These are phyloP conservation scores for Nycticebus coucang DNA, from an alignment of 2,113 vertebrate genomes.

Conservation along the genomic window DNA sequence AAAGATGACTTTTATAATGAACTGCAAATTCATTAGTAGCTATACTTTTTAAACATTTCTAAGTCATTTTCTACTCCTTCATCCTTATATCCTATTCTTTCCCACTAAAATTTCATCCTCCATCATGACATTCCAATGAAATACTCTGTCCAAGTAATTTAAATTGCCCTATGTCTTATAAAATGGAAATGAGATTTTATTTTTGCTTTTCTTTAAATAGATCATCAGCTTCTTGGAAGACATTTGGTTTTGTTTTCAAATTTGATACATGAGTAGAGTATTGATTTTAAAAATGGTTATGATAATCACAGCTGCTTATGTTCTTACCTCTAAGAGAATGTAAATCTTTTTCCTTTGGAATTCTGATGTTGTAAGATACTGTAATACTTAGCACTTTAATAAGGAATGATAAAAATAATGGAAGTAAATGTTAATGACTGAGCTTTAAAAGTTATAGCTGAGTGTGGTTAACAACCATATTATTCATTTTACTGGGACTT, in stretches of 20 bases:
- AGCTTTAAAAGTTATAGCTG: neutral
- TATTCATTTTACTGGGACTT: slow-evolving; percentile 17
- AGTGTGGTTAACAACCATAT: neutral
- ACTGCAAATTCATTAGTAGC: slow-evolving; percentile 7
- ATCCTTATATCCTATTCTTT: neutral
- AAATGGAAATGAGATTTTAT: slow-evolving; percentile 37
- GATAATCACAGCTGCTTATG: slow-evolving; percentile 16
- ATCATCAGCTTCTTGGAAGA: neutral
- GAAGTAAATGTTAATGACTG: neutral
- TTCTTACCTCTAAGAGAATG: neutral
- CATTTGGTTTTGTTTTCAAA: neutral
- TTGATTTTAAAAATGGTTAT: neutral
- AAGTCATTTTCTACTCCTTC: neutral
- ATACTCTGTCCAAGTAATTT: neutral
- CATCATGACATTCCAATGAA: neutral
- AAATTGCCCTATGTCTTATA: neutral
- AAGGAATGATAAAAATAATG: neutral
- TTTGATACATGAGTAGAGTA: neutral
- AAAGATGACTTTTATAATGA: neutral
- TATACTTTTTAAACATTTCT: slow-evolving; percentile 26
- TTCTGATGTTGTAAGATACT: neutral
- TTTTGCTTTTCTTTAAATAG: slow-evolving; percentile 26
- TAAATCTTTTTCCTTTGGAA: neutral
- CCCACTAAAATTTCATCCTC: neutral
- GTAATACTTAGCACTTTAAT: neutral